phyloP scores from a whole-genome alignment of 1,140 invertebrate genomes.

The Adelges cooleyi region DNA sequence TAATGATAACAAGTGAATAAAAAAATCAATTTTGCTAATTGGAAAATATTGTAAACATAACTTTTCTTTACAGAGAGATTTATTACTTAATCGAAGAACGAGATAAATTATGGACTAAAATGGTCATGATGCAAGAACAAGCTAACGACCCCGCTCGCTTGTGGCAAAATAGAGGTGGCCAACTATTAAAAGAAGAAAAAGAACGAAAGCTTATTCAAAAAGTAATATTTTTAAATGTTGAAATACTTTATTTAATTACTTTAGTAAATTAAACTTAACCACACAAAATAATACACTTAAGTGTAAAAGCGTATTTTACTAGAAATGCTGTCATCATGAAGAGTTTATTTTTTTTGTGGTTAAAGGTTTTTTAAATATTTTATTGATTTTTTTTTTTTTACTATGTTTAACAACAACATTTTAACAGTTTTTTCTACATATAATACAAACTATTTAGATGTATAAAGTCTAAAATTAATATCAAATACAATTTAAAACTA shows the following conservation, averaged over 20 bases:
- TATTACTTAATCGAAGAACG: slow-evolving; percentile 27
- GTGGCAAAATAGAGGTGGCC: slow-evolving; percentile 31
- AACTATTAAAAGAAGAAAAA: slow-evolving; percentile 31
- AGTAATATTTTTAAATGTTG: neutral
- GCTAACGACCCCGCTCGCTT: slow-evolving; percentile 27
- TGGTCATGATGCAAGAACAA: slow-evolving; percentile 26
- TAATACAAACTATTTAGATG: too few relatives aligned
- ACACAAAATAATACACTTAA: too few relatives aligned
- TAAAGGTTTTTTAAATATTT: too few relatives aligned
- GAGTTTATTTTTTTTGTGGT: too few relatives aligned
- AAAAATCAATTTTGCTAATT: neutral
- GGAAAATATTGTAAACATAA: neutral
- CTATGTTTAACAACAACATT: too few relatives aligned
- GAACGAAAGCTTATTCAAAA: slow-evolving; percentile 31
- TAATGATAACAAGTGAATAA: slow-evolving; percentile 26
- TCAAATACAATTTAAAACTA: too few relatives aligned
- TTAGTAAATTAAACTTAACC: too few relatives aligned
- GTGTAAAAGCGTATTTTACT: too few relatives aligned
- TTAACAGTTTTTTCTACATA: too few relatives aligned
- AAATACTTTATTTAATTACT: neutral
- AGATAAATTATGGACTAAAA: slow-evolving; percentile 28
- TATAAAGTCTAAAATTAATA: too few relatives aligned
- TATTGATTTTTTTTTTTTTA: too few relatives aligned
- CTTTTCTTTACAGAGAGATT: slow-evolving; percentile 20
- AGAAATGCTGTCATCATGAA: too few relatives aligned